These are phyloP conservation scores for Poeciliopsis presidionis DNA, from an alignment of 2,797 vertebrate genomes.

Conservation along the genomic window DNA sequence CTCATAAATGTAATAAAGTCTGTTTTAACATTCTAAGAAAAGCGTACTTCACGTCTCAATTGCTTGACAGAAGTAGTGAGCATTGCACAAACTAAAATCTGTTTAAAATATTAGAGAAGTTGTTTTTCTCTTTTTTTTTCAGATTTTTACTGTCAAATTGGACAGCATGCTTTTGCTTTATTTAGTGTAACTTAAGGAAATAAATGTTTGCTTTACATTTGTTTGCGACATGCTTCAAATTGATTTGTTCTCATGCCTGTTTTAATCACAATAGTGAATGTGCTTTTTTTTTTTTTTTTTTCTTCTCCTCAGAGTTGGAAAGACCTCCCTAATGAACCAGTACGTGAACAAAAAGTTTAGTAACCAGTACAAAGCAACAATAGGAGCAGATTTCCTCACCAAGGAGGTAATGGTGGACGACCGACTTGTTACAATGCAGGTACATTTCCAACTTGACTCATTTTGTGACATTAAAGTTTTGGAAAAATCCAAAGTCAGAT, in stretches of 20 bases:
- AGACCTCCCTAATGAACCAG: constrained; percentile 99
- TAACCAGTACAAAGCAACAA: constrained; percentile 99
- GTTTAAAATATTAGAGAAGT: not conserved
- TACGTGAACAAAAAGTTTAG: constrained; percentile 99
- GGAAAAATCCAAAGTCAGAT: constrained; percentile 39
- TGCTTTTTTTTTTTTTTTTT: constrained; percentile 10
- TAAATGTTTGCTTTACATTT: not conserved
- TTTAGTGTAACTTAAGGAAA: not conserved
- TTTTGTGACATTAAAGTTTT: not conserved
- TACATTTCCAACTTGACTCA: constrained; percentile 68
- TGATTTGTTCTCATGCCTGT: constrained; percentile 1
- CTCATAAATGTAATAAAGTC: not conserved
- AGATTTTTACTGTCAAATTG: not conserved
- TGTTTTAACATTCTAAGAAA: not conserved
- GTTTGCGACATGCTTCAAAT: not conserved
- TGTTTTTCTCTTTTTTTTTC: not conserved
- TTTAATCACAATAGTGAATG: not conserved
- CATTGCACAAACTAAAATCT: not conserved
- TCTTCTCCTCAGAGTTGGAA: constrained; percentile 87
- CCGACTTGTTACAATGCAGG: constrained; percentile 99
- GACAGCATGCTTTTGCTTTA: not conserved
- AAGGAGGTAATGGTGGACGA: constrained; percentile 99
- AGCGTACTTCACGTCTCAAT: not conserved
- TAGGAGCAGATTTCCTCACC: constrained; percentile 98
- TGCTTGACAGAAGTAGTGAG: not conserved